Conservation (phyloP, 2,113 vertebrate species). For the Chaetorhynchus papuensis region DNA sequence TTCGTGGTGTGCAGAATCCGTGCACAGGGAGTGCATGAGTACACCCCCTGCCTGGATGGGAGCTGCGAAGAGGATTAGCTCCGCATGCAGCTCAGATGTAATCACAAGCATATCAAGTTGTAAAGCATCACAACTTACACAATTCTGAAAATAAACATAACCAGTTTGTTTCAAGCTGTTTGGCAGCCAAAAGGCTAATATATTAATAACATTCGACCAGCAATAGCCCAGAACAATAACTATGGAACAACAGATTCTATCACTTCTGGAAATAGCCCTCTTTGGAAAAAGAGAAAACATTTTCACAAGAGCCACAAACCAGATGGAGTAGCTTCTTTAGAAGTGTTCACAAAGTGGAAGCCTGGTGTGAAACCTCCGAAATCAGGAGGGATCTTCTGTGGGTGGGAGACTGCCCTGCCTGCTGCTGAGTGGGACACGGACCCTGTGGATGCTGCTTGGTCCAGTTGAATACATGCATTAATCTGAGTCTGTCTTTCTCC, state of each 20-base stretch:
- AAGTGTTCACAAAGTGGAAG: neutral
- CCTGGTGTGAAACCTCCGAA: neutral
- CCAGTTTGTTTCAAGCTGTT: conserved; percentile 5
- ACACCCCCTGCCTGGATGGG: neutral
- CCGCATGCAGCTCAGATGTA: conserved; percentile 46
- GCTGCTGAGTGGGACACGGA: neutral
- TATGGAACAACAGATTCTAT: conserved; percentile 28
- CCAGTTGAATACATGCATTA: neutral
- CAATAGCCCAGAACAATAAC: conserved; percentile 33
- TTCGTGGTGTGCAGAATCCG: neutral
- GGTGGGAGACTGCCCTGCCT: neutral
- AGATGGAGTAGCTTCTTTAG: neutral
- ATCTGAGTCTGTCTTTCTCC: neutral
- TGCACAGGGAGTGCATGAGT: neutral
- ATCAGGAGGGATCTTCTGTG: neutral
- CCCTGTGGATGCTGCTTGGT: neutral
- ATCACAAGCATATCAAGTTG: conserved; percentile 46
- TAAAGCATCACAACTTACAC: conserved; percentile 42
- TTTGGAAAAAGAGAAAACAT: neutral
- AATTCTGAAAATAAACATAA: conserved; percentile 53
- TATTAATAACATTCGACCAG: conserved; percentile 20
- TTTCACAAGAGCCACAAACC: neutral
- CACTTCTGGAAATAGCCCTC: conserved; percentile 34
- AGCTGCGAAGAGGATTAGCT: conserved; percentile 35
- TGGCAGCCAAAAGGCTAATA: conserved; percentile 37